Base-by-base conservation (phyloP, 2,888 invertebrate genomes). In the Philhelius pedissequus region DNA sequence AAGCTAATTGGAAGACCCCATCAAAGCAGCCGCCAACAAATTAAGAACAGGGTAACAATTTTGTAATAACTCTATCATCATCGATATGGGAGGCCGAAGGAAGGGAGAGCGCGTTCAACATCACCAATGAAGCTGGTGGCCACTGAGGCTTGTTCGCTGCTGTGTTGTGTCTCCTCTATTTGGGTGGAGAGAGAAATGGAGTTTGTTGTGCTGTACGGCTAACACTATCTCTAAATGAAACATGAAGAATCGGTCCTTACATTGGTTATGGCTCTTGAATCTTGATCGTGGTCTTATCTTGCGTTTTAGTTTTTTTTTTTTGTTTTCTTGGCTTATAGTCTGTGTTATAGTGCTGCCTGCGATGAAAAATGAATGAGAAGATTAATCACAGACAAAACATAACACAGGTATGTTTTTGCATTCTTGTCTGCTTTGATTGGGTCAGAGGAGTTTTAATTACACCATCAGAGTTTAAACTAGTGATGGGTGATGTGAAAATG, bases 1-100 rank as follows among this genome's bases (percentile, higher is more conserved):
- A 86, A 88, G 88, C 88, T 88, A 88, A 88, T 88, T 88, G 88
- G 88, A 88, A 88, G 88, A 88, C 87, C 86, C 87, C 84, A 80
- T 88, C 88, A 88, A 88, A 88, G 87, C 70, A 70, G 87, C 88
- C 88, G 87, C 87, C 87, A 89, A 88, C 88, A 87, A 87, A 88
- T 88, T 88, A 87, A 88, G 87, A 87, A 86, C 86, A 82, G 88
- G 84, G 87, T 87, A 87, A 87, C 87, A 89, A 89, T 90, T 90
- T 88, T 89, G 91, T 91, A 91, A 91, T 91, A 91, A 91, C 91
- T 91, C 88, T 89, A 89, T 90, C 90, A 90, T 91, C 90, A 90
- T 89, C 91, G 89, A 89, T 90, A 90, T 91, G 90, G 91, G 90
- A 90, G 91, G 91, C 90, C 89, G 76, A 86, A 80, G 84, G 80